Base-by-base conservation (phyloP, 2,888 invertebrate species). In the Pollenia amentaria region DNA sequence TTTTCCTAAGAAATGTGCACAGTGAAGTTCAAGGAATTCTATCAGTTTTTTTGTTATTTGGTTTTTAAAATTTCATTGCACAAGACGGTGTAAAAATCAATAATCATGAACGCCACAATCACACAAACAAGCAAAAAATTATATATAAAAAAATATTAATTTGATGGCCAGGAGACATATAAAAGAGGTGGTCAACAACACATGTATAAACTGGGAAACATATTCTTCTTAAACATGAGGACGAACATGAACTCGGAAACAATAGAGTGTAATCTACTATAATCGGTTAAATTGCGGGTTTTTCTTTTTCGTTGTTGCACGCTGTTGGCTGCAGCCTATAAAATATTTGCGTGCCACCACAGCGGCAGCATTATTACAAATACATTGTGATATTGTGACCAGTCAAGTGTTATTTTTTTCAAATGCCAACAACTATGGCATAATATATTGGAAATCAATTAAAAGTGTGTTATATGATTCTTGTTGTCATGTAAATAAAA, bases 11-110 rank as follows among this genome's bases (percentile, higher is more conserved):
- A 51, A 77, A 70, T 77, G 73, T 40, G 51, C 70, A 55, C 65
- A 51, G 48, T 80, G 84, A 87, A 87, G 87, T 87, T 87, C 87
- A 87, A 87, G 87, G 87, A 87, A 87, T 87, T 79, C 29, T 21
- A 10, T 60, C 10, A 18, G 9, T 7, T 51, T 70, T 73, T 76
- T 69, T 55, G 53, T 18, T 51, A 3, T 16, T n/a, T 76, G 38
- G 18, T 14, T 48, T 29, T 21, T 48, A 9, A 83, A 65, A 72
- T 78, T 69, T 72, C 72, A 55, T 80, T 84, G 79, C 72, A 80
- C 75, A 86, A 79, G 83, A 53, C 64, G 53, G 72, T 80, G 87
- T 80, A 87, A 80, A 87, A 87, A 87, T 87, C 86, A 87, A 87
- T 87, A 87, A 53, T 67, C 86, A 79, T 72, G 64, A 77, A 67